Conservation (phyloP, 2,888 invertebrate genomes). For the Polydrusus tereticollis region DNA sequence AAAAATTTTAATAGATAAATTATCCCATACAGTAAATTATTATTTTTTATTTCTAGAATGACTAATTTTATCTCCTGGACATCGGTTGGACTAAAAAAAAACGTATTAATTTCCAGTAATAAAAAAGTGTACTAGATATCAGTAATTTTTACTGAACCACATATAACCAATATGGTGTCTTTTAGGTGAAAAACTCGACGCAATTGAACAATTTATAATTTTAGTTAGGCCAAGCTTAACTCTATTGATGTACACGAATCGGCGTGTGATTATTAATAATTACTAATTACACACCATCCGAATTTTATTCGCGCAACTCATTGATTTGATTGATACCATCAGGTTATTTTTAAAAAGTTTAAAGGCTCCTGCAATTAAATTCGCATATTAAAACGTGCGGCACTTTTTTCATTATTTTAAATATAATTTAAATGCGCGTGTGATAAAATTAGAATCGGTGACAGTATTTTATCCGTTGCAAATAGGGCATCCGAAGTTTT, state of each 20-base stretch:
- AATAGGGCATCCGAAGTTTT: no score
- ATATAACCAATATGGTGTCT: no score
- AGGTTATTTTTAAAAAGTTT: background rate
- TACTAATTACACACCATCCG: background rate
- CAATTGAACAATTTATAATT: no score
- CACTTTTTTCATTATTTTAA: background rate
- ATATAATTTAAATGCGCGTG: background rate
- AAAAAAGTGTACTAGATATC: no score
- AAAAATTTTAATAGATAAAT: no score
- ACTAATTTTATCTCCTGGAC: no score
- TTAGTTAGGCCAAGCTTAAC: background rate
- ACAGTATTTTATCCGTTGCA: background rate
- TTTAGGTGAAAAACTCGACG: background rate
- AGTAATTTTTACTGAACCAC: no score
- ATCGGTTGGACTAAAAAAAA: no score
- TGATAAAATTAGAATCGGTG: background rate
- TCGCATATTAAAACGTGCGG: background rate
- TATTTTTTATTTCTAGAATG: no score
- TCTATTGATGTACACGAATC: background rate
- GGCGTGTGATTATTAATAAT: background rate
- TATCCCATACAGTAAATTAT: no score
- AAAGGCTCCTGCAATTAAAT: conserved; percentile 1
- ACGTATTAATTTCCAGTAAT: no score
- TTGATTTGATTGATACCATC: background rate
- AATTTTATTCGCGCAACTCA: background rate